Evolutionary conservation across 2,113 vertebrate genomes (phyloP), one percentile per base, ranked within the genome.

Genomic region (Peromyscus californicus): DNA sequence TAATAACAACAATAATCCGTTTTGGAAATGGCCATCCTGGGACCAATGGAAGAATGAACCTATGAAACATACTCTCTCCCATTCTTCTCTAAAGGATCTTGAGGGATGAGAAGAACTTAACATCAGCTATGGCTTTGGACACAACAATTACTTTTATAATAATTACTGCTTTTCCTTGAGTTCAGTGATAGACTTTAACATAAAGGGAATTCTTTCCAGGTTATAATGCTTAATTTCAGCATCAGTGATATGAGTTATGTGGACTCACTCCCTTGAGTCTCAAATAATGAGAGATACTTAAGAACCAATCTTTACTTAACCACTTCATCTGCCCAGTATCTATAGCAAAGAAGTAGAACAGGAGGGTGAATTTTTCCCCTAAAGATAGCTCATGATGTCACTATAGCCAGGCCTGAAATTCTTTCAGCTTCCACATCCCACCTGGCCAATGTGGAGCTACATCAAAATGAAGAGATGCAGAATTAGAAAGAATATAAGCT

Each of bases 261-360:
- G 80, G 54, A 86, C 36, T 84, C 33, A 89, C 26, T 79, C 65
- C 12, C 48, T 65, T 5, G 15, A 78, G 70, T 54, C 10, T 75
- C 29, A 93, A 78, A 76, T 90, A 93, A 97, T 88, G 89, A 88
- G 26, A 97, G n/a, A 80, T 65, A 93, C 29, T 85, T 90, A 90
- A 94, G 59, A 90, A 42, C 57, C 39, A 95, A 31, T 87, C 51
- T 79, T 59, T 5, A 75, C 3, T 74, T 84, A 19, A 84, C 79
- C 69, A 69, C 11, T 94, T 95, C 83, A 83, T 95, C 36, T 80
- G 69, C 11, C 76, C 17, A 24, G 36, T 80, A 39, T 90, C 75
- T 92, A 4, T 12, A 95, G 42, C 17, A 95, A 97, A 90, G 24
- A 95, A 94, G 87, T 54, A 94, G 57, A 39, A n/a, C 21, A 78